Evolutionary conservation across 2,888 invertebrate species (phyloP).

Genomic region (Drosophila rellima): DNA sequence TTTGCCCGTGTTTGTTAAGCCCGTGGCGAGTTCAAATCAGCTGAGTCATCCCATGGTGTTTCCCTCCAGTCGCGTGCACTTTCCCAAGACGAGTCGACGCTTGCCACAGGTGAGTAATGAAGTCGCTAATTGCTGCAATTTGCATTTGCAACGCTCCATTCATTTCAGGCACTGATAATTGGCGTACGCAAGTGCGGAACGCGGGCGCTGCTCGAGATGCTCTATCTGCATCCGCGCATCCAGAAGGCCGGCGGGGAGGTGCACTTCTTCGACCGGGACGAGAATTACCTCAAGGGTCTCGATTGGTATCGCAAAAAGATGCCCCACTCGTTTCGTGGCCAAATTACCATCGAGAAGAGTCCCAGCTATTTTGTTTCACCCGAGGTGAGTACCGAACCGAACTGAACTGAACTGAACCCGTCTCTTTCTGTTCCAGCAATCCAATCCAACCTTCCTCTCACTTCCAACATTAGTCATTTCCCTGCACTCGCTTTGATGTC

Average conservation of each 20-base stretch:
- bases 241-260: conserved; percentile 97
- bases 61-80: conserved; percentile 87
- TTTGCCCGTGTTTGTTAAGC: conserved; percentile 80
- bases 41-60: conserved; percentile 86
- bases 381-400: conserved; percentile 89
- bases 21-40: conserved; percentile 79
- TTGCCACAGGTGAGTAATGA: conserved; percentile 87
- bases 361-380: conserved; percentile 99
- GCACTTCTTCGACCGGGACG: conserved; percentile 98
- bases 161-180: conserved; percentile 92
- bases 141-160: conserved; percentile 44
- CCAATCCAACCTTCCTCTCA: too few relatives aligned
- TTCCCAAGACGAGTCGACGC: conserved; percentile 88
- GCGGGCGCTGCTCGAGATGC: conserved; percentile 97
- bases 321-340: conserved; percentile 96
- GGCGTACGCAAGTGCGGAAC: conserved; percentile 99
- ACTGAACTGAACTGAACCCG: too few relatives aligned
- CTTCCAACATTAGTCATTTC: conserved; percentile 9
- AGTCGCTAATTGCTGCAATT: conserved; percentile 70
- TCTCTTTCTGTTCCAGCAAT: too few relatives aligned
- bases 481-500: conserved; percentile 66
- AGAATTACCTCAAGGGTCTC: conserved; percentile 95
- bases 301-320: conserved; percentile 98
- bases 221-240: conserved; percentile 96
- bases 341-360: conserved; percentile 98